Evolutionary conservation across 2,113 vertebrate genomes (phyloP).

Genomic region (Acrocephalus arundinaceus): DNA sequence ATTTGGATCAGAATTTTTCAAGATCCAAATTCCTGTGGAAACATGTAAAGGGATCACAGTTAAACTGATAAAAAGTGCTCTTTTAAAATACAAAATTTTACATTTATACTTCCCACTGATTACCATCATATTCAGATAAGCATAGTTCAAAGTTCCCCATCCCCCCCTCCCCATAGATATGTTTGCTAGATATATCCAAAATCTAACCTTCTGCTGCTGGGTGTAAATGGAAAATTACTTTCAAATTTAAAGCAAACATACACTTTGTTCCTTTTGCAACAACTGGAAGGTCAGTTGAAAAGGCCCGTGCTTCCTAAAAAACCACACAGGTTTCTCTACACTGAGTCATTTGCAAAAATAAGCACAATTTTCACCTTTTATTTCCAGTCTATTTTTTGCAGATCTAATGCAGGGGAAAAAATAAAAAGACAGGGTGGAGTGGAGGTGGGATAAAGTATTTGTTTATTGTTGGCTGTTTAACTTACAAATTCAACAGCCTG

Average conservation of each 20-base stretch:
- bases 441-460: rapidly evolving
- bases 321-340: not conserved
- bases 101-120: not conserved
- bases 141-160: not conserved
- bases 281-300: not conserved
- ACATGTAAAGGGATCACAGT: not conserved
- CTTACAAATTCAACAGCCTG: not conserved
- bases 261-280: not conserved
- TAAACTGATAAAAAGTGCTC: not conserved
- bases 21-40: not conserved
- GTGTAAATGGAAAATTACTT: not conserved
- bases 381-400: not conserved
- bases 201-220: not conserved
- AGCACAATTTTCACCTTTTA: not conserved
- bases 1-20: not conserved
- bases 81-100: not conserved
- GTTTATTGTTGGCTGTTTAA: not conserved
- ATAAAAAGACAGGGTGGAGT: rapidly evolving
- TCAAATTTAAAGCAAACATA: constrained; percentile 30
- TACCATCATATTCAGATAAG: not conserved
- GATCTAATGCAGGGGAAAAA: not conserved
- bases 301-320: not conserved
- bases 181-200: not conserved
- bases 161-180: not conserved
- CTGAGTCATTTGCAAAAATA: not conserved